Conservation (phyloP, 2,888 invertebrate species). For the Athetis lepigone region DNA sequence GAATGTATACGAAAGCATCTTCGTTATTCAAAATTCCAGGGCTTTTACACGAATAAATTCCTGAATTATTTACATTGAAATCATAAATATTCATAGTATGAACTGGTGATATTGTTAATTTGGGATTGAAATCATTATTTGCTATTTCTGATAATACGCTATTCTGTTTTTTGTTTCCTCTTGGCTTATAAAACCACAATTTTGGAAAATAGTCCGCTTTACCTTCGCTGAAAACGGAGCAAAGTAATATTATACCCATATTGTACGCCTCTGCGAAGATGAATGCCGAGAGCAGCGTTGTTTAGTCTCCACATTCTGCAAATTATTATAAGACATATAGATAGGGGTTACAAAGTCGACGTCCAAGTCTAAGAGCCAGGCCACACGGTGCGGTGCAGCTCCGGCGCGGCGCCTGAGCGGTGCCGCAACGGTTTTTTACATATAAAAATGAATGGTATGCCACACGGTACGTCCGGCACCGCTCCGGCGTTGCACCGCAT, state of each 20-base stretch:
- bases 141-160: slow-evolving; percentile 31
- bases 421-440: no score
- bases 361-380: no score
- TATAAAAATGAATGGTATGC: no score
- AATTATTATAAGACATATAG: no score
- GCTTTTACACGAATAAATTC: slow-evolving; percentile 65
- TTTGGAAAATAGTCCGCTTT: slow-evolving; percentile 55
- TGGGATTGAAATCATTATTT: slow-evolving; percentile 27
- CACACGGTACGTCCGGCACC: no score
- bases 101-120: slow-evolving; percentile 43
- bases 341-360: no score
- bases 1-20: slow-evolving; percentile 43
- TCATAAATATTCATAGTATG: slow-evolving; percentile 60
- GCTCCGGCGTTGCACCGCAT: no score
- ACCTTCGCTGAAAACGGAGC: slow-evolving; percentile 41
- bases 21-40: slow-evolving; percentile 17
- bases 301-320: no score
- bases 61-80: slow-evolving; percentile 63
- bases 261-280: no score
- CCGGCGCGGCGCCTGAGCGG: no score
- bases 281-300: no score
- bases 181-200: slow-evolving; percentile 63
- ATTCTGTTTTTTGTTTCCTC: slow-evolving; percentile 41
- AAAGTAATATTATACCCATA: background rate
- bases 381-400: no score